Percentiles rank a stretch among this genome's conserved stretches.
Evolutionary conservation across 1,140 invertebrate species (phyloP).

Genomic region (Galendromus occidentalis): DNA sequence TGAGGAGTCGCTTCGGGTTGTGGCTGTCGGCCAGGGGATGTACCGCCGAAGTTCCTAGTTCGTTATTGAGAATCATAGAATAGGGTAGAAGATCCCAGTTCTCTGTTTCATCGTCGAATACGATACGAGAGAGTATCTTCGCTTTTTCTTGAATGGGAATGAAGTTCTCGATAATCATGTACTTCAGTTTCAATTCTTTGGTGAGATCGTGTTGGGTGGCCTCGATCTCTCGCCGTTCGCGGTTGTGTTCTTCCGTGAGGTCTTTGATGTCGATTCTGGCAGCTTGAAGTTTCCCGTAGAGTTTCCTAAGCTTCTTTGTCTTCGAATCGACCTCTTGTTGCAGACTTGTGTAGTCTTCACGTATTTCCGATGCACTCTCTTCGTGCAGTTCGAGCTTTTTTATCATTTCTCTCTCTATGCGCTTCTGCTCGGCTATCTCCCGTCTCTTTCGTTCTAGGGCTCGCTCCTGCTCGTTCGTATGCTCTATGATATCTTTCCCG

Average conservation of each 20-base stretch:
- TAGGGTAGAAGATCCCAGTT: conserved; percentile 43
- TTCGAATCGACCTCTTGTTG: conserved; percentile 82
- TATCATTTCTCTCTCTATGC: conserved; percentile 55
- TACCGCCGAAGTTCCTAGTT: conserved; percentile 10
- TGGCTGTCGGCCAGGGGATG: not conserved
- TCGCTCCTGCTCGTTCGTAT: conserved; percentile 67
- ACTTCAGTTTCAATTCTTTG: conserved; percentile 39
- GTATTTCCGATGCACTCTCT: conserved; percentile 60
- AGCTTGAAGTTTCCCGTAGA: conserved; percentile 41
- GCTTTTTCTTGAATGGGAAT: conserved; percentile 74
- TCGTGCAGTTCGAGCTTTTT: conserved; percentile 68
- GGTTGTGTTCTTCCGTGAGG: conserved; percentile 55
- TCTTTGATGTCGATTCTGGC: conserved; percentile 50
- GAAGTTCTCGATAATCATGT: conserved; percentile 65
- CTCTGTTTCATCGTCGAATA: conserved; percentile 66
- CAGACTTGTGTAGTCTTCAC: conserved; percentile 59
- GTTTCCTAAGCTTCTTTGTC: conserved; percentile 58
- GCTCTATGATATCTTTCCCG: conserved; percentile 64
- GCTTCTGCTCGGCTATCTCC: conserved; percentile 60
- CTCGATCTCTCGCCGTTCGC: conserved; percentile 55
- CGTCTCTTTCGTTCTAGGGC: conserved; percentile 52
- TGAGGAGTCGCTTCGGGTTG: not conserved
- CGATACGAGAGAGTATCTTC: conserved; percentile 47
- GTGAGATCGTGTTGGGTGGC: conserved; percentile 56
- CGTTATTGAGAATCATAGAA: conserved; percentile 23